phyloP scores from a whole-genome alignment of 2,888 invertebrate species.

The Sceliomorpha sp. region DNA sequence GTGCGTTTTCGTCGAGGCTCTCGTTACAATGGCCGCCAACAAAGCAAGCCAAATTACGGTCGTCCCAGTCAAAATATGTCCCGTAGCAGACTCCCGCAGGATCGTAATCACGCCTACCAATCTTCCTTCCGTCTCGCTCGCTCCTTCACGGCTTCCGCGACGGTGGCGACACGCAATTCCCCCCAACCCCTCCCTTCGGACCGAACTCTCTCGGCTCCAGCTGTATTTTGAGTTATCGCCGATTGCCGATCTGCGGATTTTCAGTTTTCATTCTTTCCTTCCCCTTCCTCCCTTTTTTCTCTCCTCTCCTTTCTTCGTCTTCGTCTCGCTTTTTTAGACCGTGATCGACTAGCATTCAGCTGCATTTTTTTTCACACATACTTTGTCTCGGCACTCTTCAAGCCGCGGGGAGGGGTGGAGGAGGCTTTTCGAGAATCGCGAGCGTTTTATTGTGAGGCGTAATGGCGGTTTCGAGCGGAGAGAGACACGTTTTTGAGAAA shows the following conservation, averaged over 20 bases:
- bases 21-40: constrained; percentile 67
- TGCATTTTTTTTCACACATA: constrained; percentile 48
- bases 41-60: constrained; percentile 76
- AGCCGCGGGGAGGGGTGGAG: no score
- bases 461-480: no score
- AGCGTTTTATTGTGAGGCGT: no score
- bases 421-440: no score
- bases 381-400: no score
- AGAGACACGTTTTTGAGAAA: no score
- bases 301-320: constrained; percentile 10
- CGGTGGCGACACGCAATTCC: constrained; percentile 75
- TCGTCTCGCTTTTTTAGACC: no score
- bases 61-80: constrained; percentile 76
- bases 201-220: constrained; percentile 61
- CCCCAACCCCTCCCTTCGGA: no score
- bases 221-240: constrained; percentile 78
- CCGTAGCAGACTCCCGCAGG: constrained; percentile 44
- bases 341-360: constrained; percentile 19
- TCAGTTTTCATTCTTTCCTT: constrained; percentile 59
- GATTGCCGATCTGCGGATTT: constrained; percentile 77
- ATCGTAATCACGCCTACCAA: constrained; percentile 62
- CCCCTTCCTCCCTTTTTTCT: not conserved
- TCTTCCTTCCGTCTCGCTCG: constrained; percentile 55
- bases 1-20: constrained; percentile 56
- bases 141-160: constrained; percentile 54